Conservation (phyloP, 1,140 invertebrate genomes). For the Camponotus vicinus region DNA sequence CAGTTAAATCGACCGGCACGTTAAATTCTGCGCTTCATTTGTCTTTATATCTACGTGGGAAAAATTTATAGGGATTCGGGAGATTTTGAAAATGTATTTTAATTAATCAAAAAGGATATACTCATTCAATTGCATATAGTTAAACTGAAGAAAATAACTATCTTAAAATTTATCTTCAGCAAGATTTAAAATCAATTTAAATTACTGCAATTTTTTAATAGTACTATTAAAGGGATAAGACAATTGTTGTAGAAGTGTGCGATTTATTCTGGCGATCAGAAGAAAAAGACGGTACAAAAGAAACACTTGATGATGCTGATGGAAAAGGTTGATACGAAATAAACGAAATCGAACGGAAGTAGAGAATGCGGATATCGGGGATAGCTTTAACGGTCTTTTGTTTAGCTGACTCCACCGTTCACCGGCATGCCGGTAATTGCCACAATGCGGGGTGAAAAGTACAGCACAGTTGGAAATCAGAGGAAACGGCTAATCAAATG, state of each 20-base stretch:
- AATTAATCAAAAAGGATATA: no score
- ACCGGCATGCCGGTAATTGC: conserved; percentile 76
- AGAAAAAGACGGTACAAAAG: conserved; percentile 46
- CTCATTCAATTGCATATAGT: not conserved
- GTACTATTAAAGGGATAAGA: not conserved
- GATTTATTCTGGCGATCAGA: conserved; percentile 14
- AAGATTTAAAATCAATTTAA: not conserved
- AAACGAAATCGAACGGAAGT: conserved; percentile 68
- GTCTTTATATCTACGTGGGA: not conserved
- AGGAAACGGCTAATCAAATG: conserved; percentile 78
- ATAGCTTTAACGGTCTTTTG: conserved; percentile 79
- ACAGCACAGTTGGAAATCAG: conserved; percentile 60
- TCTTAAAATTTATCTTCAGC: not conserved
- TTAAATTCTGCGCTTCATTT: conserved; percentile 34
- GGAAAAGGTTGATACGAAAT: conserved; percentile 64
- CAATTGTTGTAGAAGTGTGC: not conserved
- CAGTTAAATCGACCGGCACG: conserved; percentile 20
- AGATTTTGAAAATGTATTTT: not conserved
- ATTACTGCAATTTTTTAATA: not conserved
- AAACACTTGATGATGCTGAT: conserved; percentile 68
- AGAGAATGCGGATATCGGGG: conserved; percentile 72
- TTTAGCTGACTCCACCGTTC: conserved; percentile 79
- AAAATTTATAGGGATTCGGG: not conserved
- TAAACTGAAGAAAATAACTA: not conserved
- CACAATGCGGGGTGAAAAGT: conserved; percentile 74